phyloP scores from a whole-genome alignment of 2,888 invertebrate genomes.

The Autographa pulchrina region DNA sequence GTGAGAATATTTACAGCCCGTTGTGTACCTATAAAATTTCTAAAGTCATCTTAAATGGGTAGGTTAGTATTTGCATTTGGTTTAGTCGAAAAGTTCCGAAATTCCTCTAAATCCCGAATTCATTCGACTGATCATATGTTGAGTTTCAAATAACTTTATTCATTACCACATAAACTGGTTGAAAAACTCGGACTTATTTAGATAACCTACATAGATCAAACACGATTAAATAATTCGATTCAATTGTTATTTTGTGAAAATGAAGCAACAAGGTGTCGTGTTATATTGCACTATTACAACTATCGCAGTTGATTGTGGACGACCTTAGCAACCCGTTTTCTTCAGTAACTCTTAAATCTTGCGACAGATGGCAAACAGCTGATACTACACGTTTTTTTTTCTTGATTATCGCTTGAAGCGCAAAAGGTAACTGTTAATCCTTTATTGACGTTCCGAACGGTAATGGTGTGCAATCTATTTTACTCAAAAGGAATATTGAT shows the following conservation, averaged over 20 bases:
- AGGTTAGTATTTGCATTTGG: background rate
- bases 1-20: background rate
- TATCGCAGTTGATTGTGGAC: slow-evolving; percentile 27
- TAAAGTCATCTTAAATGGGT: background rate
- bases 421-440: background rate
- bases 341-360: slow-evolving; percentile 48
- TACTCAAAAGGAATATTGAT: background rate
- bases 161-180: background rate
- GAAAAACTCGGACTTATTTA: background rate
- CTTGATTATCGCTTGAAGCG: slow-evolving; percentile 12
- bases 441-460: background rate
- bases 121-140: too few species aligned
- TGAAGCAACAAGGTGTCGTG: slow-evolving; percentile 16
- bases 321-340: slow-evolving; percentile 52
- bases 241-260: slow-evolving; percentile 16
- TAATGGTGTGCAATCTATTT: background rate
- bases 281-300: slow-evolving; percentile 19
- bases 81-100: background rate
- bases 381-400: slow-evolving; percentile 41
- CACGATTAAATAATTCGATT: background rate
- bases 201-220: slow-evolving; percentile 1
- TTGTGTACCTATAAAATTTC: background rate
- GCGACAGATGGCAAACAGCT: slow-evolving; percentile 51
- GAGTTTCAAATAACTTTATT: too few species aligned
- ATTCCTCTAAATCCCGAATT: too few species aligned